Percentiles rank a stretch among this genome's conserved stretches.
Conservation (phyloP, 2,113 vertebrate genomes). For the Lagenorhynchus albirostris region DNA sequence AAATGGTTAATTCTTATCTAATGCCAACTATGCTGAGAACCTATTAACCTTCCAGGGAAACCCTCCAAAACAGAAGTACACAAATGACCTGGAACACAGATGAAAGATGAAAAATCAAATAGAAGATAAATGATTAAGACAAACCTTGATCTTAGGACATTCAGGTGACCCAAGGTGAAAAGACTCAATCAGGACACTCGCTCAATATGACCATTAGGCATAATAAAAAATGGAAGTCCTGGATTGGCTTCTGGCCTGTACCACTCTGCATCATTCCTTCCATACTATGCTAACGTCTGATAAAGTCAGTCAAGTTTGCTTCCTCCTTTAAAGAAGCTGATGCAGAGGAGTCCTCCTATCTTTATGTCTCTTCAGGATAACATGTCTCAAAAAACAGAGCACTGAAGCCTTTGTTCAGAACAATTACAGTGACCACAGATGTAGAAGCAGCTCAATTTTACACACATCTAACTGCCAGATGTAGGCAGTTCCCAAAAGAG, state of each 20-base stretch:
- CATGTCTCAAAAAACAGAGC: constrained; percentile 22
- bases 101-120: not conserved
- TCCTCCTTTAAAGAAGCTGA: constrained; percentile 31
- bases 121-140: not conserved
- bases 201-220: not conserved
- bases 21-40: not conserved
- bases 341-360: not conserved
- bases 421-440: constrained; percentile 4
- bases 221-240: not conserved
- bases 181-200: not conserved
- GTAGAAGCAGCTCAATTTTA: constrained; percentile 24
- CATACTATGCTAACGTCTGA: not conserved
- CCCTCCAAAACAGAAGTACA: not conserved
- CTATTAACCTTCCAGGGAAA: constrained; percentile 11
- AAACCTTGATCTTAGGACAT: not conserved
- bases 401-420: constrained; percentile 3
- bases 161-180: not conserved
- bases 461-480: not conserved
- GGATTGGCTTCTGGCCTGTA: not conserved
- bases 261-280: not conserved
- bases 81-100: constrained; percentile 19
- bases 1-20: constrained; percentile 23
- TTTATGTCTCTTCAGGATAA: not conserved
- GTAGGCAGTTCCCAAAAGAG: not conserved
- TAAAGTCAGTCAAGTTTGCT: not conserved